Evolutionary conservation across 2,113 vertebrate species (phyloP), one percentile per base, ranked within the genome.

Genomic region (Willisornis vidua): DNA sequence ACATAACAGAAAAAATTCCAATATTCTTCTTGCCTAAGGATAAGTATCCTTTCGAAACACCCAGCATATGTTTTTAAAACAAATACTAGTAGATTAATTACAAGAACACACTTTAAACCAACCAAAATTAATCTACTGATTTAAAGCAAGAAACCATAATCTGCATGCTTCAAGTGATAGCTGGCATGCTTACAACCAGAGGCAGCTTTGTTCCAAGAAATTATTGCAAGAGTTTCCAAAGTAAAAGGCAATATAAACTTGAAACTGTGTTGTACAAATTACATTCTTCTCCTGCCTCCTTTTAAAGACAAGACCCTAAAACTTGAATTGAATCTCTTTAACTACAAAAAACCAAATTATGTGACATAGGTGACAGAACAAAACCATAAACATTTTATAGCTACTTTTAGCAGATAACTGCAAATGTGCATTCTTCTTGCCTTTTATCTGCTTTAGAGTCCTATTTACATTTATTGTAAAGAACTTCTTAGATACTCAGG

Each of bases 1-100:
- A 89, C 19, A 8, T 37, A 94, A 75, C 86, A 89, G 57, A 85
- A 87, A 92, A 94, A 87, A 82, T 68, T 82, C 77, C 73, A 95
- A 95, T 95, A 91, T 75, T 91, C 70, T 89, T 85, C 84, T 91
- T 89, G 80, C 54, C 70, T 73, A 78, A 79, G 84, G 91, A 94
- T 91, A 95, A 97, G 94, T 94, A 94, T 43, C 61, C 74, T 96
- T 95, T 91, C 89, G 89, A 96, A 97, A 96, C 72, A 92, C 48
- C 45, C 71, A 96, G 61, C 70, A 85, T 6, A 94, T 37, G 49
- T 89, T 95, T 97, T 95, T 58, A 93, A 96, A 96, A 96, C 89
- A 97, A 94, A 89, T 89, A 91, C 80, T 58, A 78, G 65, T 45
- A 94, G 93, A 97, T 91, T 94, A 92, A 97, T 96, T 92, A 66